phyloP scores from a whole-genome alignment of 2,113 vertebrate species.

The Solea senegalensis region DNA sequence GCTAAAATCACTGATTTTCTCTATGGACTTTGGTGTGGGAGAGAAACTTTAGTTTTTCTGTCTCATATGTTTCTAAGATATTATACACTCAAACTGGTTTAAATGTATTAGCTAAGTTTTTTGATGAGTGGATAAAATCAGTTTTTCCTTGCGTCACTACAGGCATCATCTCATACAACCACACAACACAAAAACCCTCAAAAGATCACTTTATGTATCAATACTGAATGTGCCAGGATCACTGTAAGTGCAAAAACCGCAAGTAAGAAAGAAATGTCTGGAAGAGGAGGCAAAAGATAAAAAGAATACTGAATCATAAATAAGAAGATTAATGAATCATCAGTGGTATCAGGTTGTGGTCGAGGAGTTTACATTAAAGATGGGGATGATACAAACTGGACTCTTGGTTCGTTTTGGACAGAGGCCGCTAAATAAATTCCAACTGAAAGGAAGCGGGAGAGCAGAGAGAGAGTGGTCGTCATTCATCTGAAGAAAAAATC shows the following conservation, averaged over 20 bases:
- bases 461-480: conserved; percentile 25
- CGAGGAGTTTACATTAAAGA: conserved; percentile 71
- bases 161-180: no score
- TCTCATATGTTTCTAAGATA: no score
- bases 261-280: not conserved
- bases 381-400: conserved; percentile 77
- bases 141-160: no score
- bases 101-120: no score
- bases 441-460: conserved; percentile 69
- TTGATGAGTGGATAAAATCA: no score
- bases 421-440: conserved; percentile 76
- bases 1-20: no score
- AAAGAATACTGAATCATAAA: not conserved
- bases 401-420: conserved; percentile 57
- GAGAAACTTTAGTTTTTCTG: no score
- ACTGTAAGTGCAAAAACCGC: conserved; percentile 30
- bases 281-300: not conserved
- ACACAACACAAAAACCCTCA: no score
- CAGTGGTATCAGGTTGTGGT: not conserved
- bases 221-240: conserved; percentile 4
- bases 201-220: not conserved
- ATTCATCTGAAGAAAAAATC: not conserved
- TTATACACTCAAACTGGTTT: no score
- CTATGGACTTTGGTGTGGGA: no score
- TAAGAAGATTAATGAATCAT: conserved; percentile 23